A percentile compares a stretch with the other conserved stretches of the same genome.
phyloP scores from a whole-genome alignment of 2,113 vertebrate genomes.

The Spea bombifrons region DNA sequence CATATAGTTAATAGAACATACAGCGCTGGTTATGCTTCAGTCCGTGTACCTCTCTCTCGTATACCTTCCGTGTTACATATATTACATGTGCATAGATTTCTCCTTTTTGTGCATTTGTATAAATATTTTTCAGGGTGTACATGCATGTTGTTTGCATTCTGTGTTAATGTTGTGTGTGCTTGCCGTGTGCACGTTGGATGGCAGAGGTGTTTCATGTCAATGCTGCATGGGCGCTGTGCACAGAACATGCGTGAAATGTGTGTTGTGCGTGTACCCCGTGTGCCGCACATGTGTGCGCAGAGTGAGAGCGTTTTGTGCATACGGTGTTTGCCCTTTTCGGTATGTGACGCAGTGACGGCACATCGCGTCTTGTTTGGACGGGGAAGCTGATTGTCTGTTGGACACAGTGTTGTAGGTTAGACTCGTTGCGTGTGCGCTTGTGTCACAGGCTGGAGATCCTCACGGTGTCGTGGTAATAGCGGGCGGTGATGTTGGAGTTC shows the following conservation, averaged over 20 bases:
- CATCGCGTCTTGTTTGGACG: not conserved
- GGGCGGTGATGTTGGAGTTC: slow-evolving; percentile 69
- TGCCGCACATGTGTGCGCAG: not conserved
- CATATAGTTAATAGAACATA: not conserved
- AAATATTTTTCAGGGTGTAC: slow-evolving; percentile 5
- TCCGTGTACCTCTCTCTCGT: not conserved
- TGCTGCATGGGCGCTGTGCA: too few relatives aligned
- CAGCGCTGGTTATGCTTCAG: too few relatives aligned
- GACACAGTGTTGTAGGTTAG: slow-evolving; percentile 14
- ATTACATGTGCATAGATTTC: slow-evolving; percentile 40
- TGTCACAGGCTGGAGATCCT: slow-evolving; percentile 86
- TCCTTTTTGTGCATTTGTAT: slow-evolving; percentile 38
- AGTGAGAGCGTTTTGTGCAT: not conserved
- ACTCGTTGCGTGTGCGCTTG: not conserved
- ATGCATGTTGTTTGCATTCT: not conserved
- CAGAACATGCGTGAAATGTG: not conserved
- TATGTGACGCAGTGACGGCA: not conserved
- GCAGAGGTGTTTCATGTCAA: too few relatives aligned
- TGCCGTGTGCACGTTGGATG: not conserved
- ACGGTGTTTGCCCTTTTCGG: not conserved
- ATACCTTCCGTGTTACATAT: not conserved
- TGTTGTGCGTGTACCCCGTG: not conserved
- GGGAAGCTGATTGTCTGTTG: not conserved
- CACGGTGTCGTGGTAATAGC: slow-evolving; percentile 73
- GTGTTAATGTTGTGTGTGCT: not conserved